Conservation (phyloP, 2,888 invertebrate genomes). For the Auanema sp. region DNA sequence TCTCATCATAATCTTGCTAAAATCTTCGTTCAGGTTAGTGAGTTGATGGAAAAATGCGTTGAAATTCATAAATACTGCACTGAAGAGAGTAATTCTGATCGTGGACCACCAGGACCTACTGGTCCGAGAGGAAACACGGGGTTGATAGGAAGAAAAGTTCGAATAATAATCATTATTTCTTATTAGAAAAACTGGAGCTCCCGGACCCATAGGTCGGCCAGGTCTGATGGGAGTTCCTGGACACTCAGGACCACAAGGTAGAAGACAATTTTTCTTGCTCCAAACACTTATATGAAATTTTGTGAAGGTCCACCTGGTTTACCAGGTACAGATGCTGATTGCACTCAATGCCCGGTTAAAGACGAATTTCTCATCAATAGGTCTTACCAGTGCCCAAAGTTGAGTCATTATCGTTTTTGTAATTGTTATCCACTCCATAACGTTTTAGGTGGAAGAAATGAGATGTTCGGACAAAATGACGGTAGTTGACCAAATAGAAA, state of each 20-base stretch:
- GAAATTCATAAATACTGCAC: slow-evolving; percentile 61
- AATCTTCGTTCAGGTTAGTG: slow-evolving; percentile 46
- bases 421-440: neutral
- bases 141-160: slow-evolving; percentile 1
- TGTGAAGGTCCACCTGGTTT: slow-evolving; percentile 49
- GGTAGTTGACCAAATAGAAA: neutral
- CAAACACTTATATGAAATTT: neutral
- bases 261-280: neutral
- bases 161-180: neutral
- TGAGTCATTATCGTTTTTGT: neutral
- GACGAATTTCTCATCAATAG: slow-evolving; percentile 39
- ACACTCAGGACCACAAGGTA: slow-evolving; percentile 40
- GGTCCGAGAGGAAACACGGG: slow-evolving; percentile 48
- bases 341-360: slow-evolving; percentile 53
- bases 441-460: slow-evolving; percentile 3
- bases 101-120: slow-evolving; percentile 26
- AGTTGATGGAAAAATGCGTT: slow-evolving; percentile 58
- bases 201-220: slow-evolving; percentile 41
- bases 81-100: slow-evolving; percentile 38
- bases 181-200: slow-evolving; percentile 30
- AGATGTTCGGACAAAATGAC: neutral
- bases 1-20: neutral
- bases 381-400: slow-evolving; percentile 16
- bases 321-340: slow-evolving; percentile 54
- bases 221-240: slow-evolving; percentile 51